Percentiles rank a stretch among this genome's conserved stretches.
Conservation (phyloP, 2,888 invertebrate species). For the Luperina testacea region DNA sequence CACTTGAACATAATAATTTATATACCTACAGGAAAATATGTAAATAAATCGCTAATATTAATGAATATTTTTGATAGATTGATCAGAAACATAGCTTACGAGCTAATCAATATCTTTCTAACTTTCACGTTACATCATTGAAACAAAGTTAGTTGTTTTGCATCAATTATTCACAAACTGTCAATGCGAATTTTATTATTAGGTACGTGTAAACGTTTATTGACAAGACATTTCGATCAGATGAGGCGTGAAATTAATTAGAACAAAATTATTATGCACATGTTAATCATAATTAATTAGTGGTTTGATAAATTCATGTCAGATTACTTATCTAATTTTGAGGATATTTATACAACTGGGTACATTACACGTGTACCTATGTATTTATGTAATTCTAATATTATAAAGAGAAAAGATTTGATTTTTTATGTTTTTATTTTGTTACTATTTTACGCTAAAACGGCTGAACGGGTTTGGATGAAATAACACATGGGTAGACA, state of each 20-base stretch:
- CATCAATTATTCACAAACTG: constrained; percentile 1
- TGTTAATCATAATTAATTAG: constrained; percentile 50
- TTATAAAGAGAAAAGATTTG: neutral
- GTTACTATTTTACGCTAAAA: neutral
- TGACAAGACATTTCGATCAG: constrained; percentile 34
- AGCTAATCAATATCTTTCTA: constrained; percentile 24
- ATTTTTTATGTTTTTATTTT: neutral
- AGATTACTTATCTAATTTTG: neutral
- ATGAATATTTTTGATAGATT: constrained; percentile 15
- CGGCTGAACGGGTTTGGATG: neutral
- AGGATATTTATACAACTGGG: constrained; percentile 1
- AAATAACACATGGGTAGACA: neutral
- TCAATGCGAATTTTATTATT: constrained; percentile 20
- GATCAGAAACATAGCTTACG: constrained; percentile 23
- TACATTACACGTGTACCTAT: neutral
- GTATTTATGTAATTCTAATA: neutral
- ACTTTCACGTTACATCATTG: constrained; percentile 40
- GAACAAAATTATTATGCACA: constrained; percentile 53
- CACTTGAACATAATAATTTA: neutral
- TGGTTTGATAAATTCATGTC: constrained; percentile 17
- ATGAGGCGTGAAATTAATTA: constrained; percentile 46
- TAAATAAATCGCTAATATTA: neutral
- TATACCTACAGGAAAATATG: constrained; percentile 16
- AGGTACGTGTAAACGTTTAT: constrained; percentile 28
- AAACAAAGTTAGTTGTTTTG: constrained; percentile 11